Percentiles rank a stretch among this genome's conserved stretches.
phyloP scores from a whole-genome alignment of 2,888 invertebrate species.

The Cantharis lateralis region DNA sequence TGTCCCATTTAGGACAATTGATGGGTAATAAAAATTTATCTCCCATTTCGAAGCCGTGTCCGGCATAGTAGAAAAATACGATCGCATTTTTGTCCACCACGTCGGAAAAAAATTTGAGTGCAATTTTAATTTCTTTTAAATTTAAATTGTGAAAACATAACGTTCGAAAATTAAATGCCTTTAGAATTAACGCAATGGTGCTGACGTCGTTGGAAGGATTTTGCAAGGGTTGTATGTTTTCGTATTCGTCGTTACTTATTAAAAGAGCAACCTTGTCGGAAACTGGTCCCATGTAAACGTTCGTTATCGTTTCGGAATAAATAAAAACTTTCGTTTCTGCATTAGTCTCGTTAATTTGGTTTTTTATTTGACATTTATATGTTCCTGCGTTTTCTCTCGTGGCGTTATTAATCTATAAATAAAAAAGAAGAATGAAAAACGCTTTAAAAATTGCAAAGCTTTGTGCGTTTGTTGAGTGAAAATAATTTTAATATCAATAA shows the following conservation, averaged over 20 bases:
- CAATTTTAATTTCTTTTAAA: conserved; percentile 39
- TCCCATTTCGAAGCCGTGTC: conserved; percentile 62
- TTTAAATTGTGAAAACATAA: conserved; percentile 42
- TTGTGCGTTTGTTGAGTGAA: background rate
- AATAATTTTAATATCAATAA: background rate
- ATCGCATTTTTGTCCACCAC: conserved; percentile 42
- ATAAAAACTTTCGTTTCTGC: conserved; percentile 23
- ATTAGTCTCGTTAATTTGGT: conserved; percentile 5
- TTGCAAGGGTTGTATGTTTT: conserved; percentile 27
- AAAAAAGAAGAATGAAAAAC: too few relatives aligned
- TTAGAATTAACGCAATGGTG: conserved; percentile 37
- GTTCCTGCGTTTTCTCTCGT: conserved; percentile 23
- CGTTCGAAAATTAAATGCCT: conserved; percentile 40
- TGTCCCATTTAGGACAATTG: conserved; percentile 55
- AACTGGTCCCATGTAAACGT: conserved; percentile 11
- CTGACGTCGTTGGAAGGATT: conserved; percentile 42
- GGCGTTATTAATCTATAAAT: conserved; percentile 26
- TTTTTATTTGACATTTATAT: conserved; percentile 35
- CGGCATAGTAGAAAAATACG: conserved; percentile 62
- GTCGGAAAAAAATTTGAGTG: conserved; percentile 38
- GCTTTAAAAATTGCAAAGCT: background rate
- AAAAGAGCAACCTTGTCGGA: conserved; percentile 44
- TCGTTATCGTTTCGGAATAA: conserved; percentile 7
- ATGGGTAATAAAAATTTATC: conserved; percentile 60
- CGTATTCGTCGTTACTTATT: conserved; percentile 42